Percentiles rank a stretch among this genome's conserved stretches.
Evolutionary conservation across 2,797 vertebrate genomes (phyloP).

Genomic region (Sebastiscus tertius): DNA sequence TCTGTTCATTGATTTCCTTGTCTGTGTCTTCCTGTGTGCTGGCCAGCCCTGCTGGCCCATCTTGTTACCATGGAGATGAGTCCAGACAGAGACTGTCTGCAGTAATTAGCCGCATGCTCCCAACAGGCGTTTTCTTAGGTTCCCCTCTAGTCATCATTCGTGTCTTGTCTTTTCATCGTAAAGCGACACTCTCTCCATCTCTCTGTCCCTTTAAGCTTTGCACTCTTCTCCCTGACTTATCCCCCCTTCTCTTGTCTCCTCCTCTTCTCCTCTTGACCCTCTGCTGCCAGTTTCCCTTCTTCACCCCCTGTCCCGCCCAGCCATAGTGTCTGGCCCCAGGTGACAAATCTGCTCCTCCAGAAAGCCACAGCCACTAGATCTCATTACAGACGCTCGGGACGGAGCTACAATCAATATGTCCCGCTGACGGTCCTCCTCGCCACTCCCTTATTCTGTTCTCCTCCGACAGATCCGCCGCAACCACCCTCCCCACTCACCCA

Average conservation of each 20-base stretch:
- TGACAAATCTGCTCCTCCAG: conserved; percentile 58
- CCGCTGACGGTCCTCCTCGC: conserved; percentile 25
- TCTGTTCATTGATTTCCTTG: conserved; percentile 72
- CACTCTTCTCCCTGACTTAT: not conserved
- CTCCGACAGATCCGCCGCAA: not conserved
- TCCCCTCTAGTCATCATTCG: conserved; percentile 63
- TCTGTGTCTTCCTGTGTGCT: conserved; percentile 64
- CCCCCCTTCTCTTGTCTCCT: not conserved
- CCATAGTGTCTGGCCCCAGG: conserved; percentile 30
- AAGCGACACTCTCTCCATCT: conserved; percentile 10
- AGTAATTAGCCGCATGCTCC: conserved; percentile 76
- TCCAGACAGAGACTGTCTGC: conserved; percentile 76
- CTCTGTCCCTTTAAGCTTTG: conserved; percentile 7
- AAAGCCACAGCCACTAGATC: conserved; percentile 65
- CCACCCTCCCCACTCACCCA: not conserved
- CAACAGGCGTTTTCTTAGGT: conserved; percentile 69
- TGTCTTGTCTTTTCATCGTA: conserved; percentile 50
- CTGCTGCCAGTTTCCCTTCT: not conserved
- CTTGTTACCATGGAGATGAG: conserved; percentile 79
- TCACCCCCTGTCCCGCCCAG: not conserved
- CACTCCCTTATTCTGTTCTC: conserved; percentile 33
- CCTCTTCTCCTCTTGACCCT: conserved; percentile 25
- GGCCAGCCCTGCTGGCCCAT: conserved; percentile 63
- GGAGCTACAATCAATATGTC: conserved; percentile 64
- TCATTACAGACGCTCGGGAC: conserved; percentile 59